Conservation (phyloP, 1,140 invertebrate species). For the Atta colombica region DNA sequence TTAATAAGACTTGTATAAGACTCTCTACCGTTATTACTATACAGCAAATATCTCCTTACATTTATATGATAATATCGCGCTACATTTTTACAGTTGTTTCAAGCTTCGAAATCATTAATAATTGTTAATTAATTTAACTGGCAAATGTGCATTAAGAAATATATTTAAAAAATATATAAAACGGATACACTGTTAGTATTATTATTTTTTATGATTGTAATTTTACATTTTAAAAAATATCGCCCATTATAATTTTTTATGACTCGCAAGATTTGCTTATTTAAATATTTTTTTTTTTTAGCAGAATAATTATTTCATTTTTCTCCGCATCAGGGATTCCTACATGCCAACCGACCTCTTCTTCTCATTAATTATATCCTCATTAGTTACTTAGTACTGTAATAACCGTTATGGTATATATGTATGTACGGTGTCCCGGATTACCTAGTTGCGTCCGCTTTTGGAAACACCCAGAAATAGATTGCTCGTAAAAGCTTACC, state of each 20-base stretch:
- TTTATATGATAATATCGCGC: background rate
- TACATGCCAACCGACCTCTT: background rate
- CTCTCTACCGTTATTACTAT: background rate
- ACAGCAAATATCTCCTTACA: background rate
- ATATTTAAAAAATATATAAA: background rate
- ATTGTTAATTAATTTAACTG: constrained; percentile 23
- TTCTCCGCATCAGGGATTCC: background rate
- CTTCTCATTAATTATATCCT: constrained; percentile 37
- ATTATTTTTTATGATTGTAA: background rate
- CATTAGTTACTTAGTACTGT: constrained; percentile 56
- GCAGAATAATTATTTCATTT: background rate
- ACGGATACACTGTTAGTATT: background rate
- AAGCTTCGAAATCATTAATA: background rate
- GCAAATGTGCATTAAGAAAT: background rate
- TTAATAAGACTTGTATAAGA: constrained; percentile 1
- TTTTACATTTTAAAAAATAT: background rate
- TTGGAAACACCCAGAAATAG: constrained; percentile 56
- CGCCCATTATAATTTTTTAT: background rate
- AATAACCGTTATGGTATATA: constrained; percentile 46
- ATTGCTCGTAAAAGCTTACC: constrained; percentile 51
- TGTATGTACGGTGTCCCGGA: constrained; percentile 49
- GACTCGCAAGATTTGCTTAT: background rate
- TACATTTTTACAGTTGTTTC: background rate
- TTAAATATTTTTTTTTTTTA: constrained; percentile 8
- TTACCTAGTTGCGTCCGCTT: constrained; percentile 54